Base-by-base conservation (phyloP, 2,888 invertebrate genomes). In the Euzophera pinguis region DNA sequence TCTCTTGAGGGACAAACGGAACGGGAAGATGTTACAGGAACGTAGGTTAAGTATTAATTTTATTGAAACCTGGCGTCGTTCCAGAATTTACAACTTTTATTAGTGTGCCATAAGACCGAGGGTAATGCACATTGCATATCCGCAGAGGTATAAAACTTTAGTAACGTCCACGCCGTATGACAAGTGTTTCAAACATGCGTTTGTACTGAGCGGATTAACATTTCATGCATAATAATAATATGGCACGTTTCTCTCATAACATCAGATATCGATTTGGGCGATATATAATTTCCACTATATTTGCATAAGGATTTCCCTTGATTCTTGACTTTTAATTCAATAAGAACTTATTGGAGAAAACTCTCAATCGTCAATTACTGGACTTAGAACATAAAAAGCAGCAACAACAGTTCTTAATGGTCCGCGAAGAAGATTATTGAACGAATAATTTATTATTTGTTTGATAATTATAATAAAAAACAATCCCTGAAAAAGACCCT, bases 31-130 rank as follows among this genome's bases (percentile, higher is more conserved):
- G 53, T 55, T 47, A 56, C 50, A 52, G 43, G 45, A 43, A 13
- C 42, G 38, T 47, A 50, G 53, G 50, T 49, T 42, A 47, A 54
- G 54, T 49, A 53, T 57, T 55, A 52, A 56, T 49, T 53, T 55
- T 58, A 56, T 58, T 39, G 50, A 41, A 41, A 43, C 7, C 43
- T 60, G 58, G 60, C 57, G 8, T 6, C 12, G 13, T 2, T 53
- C 58, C 60, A 60, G 42, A 8, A 39, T n/a, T 41, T 47, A 39
- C 53, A 45, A 10, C 45, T 43, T n/a, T n/a, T n/a, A n/a, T n/a
- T 7, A 56, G 34, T 42, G 34, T 41, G 49, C 53, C 51, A 55
- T 43, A 34, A 38, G 38, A 42, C 47, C 12, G 47, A 42, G 9
- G 32, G 14, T 55, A 41, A 53, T 39, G 53, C 52, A 51, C 50